These are phyloP conservation scores for Dendrolimus kikuchii DNA, from an alignment of 1,140 invertebrate species.

Conservation along the genomic window DNA sequence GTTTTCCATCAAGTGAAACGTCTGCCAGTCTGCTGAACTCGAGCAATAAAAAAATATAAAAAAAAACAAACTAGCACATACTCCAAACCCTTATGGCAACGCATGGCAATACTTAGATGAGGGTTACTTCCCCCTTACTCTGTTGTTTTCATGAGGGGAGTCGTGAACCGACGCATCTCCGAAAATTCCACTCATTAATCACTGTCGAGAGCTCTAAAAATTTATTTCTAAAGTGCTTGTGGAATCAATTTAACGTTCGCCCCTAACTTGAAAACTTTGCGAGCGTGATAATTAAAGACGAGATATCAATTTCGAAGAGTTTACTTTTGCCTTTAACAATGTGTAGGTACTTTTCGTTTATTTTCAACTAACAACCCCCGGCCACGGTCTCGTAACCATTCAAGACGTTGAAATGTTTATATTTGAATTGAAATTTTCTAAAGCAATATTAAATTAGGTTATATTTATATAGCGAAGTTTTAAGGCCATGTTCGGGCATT, in stretches of 20 bases:
- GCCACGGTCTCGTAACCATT: not conserved
- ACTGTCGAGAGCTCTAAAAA: slow-evolving; percentile 65
- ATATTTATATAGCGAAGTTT: too few relatives aligned
- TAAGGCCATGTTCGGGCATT: too few relatives aligned
- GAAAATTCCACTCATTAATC: slow-evolving; percentile 66
- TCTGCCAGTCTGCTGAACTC: too few relatives aligned
- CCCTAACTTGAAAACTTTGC: slow-evolving; percentile 49
- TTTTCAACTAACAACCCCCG: slow-evolving; percentile 3
- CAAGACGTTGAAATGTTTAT: not conserved
- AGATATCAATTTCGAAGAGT: slow-evolving; percentile 45
- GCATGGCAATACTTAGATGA: slow-evolving; percentile 18
- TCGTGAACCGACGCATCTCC: slow-evolving; percentile 38
- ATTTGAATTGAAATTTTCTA: not conserved
- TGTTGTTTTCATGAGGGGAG: slow-evolving; percentile 28
- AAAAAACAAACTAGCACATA: too few relatives aligned
- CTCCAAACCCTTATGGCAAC: too few relatives aligned
- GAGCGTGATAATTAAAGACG: slow-evolving; percentile 55
- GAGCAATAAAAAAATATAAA: too few relatives aligned
- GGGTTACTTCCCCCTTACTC: slow-evolving; percentile 45
- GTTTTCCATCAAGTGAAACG: too few relatives aligned
- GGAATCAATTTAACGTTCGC: slow-evolving; percentile 63
- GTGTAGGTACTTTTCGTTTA: slow-evolving; percentile 6
- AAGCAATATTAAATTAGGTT: not conserved
- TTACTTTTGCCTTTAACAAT: slow-evolving; percentile 24
- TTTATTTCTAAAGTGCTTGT: slow-evolving; percentile 50